Evolutionary conservation across 2,888 invertebrate species (phyloP), one percentile per base, ranked within the genome.

Genomic region (Brachyptera putata): DNA sequence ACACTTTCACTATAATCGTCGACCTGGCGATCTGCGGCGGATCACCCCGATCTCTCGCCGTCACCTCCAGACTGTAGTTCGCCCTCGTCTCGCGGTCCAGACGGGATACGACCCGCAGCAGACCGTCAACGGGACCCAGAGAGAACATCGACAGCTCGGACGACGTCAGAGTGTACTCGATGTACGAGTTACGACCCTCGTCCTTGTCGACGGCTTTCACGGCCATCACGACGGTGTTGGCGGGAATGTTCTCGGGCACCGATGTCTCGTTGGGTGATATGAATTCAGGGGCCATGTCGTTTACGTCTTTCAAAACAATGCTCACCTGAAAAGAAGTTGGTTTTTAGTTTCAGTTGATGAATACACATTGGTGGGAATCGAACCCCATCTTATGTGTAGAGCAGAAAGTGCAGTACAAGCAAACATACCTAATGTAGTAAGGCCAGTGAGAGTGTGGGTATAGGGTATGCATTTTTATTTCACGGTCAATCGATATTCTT

Each of bases 211-310:
- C 74, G 1, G 94, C 94, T 76, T 93, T 93, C 63, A 95, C 84
- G 9, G 89, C 90, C 84, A 91, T 89, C 24, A 95, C 86, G 39
- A 94, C 88, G 1, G 92, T 91, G 72, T 93, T 93, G 41, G 86
- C 74, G 11, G 91, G 86, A 63, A 90, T 87, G 75, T 94, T 94
- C 78, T 95, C 95, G 62, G 85, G 80, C 14, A 95, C 84, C 36
- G 86, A 77, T 30, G 92, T 90, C 70, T 85, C 83, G 70, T 89
- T 89, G 21, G 87, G 81, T 3, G 91, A 87, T 65, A 88, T 81
- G 75, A 95, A 93, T 70, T 86, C 85, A 3, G 95, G 95, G 36
- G 89, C 84, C 81, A 91, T 88, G 74, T 96, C 95, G 77, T 96
- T 95, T 64, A 93, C 89, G 75, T 96, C 95, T 72, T 89, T 86